Evolutionary conservation across 2,888 invertebrate genomes (phyloP).

Genomic region (Bugula neritina): DNA sequence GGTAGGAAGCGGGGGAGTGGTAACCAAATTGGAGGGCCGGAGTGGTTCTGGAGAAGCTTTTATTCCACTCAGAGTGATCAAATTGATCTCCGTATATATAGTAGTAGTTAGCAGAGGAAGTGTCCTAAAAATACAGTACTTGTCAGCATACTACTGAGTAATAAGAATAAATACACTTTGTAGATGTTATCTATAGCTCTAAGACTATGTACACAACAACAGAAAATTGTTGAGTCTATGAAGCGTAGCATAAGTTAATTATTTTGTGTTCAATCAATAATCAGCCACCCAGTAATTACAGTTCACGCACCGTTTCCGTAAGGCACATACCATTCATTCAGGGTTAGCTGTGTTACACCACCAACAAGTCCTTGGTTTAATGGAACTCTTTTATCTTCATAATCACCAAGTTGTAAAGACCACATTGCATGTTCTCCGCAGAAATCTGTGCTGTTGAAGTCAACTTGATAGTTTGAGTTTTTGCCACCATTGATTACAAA

Average conservation of each 20-base stretch:
- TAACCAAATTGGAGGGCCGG: background rate
- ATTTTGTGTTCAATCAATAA: no score
- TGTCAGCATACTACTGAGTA: no score
- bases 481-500: background rate
- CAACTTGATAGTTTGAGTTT: background rate
- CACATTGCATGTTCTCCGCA: background rate
- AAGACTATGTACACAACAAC: no score
- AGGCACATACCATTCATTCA: background rate
- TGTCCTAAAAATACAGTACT: no score
- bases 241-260: no score
- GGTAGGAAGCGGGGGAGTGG: background rate
- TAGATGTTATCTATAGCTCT: no score
- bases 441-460: background rate
- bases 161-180: no score
- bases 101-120: background rate
- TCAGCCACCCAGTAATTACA: no score
- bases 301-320: no score
- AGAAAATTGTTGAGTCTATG: no score
- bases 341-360: background rate
- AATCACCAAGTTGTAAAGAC: background rate
- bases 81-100: background rate
- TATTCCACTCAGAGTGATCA: conserved; percentile 10
- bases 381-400: background rate
- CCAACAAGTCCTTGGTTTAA: background rate
- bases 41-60: background rate